Percentiles rank a stretch among this genome's conserved stretches.
Conservation (phyloP, 2,797 vertebrate species). For the Chlorospingus semifuscus region DNA sequence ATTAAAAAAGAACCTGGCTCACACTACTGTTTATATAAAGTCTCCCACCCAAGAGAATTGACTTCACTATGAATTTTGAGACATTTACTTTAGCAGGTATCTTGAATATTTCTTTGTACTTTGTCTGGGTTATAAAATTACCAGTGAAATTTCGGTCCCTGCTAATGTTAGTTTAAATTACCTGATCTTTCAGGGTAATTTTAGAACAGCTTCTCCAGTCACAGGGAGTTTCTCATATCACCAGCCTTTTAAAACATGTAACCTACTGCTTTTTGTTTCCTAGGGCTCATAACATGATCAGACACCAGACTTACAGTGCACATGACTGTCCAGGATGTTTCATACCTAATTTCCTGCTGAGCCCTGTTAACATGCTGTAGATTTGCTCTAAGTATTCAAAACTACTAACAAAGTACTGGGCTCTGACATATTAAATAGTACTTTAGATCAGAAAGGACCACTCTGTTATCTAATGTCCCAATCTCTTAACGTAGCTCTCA, state of each 20-base stretch:
- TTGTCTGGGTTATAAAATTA: not conserved
- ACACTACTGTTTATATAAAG: not conserved
- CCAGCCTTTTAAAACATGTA: not conserved
- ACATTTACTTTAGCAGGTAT: not conserved
- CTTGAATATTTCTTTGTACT: not conserved
- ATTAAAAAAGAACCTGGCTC: not conserved
- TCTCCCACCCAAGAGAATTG: not conserved
- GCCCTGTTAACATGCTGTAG: not conserved
- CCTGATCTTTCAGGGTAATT: not conserved
- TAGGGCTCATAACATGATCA: not conserved
- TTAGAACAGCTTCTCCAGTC: not conserved
- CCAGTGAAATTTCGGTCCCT: not conserved
- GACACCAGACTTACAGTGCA: not conserved
- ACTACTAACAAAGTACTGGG: not conserved
- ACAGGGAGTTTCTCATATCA: not conserved
- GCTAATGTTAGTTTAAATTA: not conserved
- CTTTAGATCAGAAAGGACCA: not conserved
- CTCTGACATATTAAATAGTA: not conserved
- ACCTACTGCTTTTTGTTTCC: not conserved
- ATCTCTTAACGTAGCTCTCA: not conserved
- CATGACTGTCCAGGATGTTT: not conserved
- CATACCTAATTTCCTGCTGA: not conserved
- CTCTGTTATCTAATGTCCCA: not conserved
- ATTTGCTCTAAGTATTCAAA: not conserved
- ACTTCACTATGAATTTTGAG: not conserved